Evolutionary conservation across 2,888 invertebrate genomes (phyloP), one percentile per base, ranked within the genome.

Genomic region (Sarcophaga rosellei): DNA sequence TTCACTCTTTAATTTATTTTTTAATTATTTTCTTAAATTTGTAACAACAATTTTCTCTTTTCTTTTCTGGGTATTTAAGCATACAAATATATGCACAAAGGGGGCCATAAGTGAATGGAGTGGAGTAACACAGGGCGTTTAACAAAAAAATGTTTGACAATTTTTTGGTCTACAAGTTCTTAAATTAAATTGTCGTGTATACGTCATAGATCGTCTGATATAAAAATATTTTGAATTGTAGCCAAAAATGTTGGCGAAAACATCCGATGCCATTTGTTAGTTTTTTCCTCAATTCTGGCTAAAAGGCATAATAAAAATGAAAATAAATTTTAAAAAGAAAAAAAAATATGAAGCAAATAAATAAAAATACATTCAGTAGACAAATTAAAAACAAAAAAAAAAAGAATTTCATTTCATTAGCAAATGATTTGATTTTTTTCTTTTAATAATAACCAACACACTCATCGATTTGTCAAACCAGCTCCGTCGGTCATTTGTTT

Each of bases 201-300:
- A 35, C 86, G 84, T 86, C 86, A 86, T 86, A 78, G 84, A 86
- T 86, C 84, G 86, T 78, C 86, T 84, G 84, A 86, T 81, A 35
- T 2, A 35, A 77, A 83, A 68, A 81, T 35, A 78, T n/a, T 21
- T 84, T 86, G 84, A 84, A 86, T 45, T 59, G 61, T n/a, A 45
- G 84, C 84, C 86, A 84, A 66, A 44, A 84, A 45, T 78, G 62
- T 78, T 72, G 57, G 47, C 47, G 47, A 80, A 83, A 86, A 72
- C 75, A 78, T 79, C 70, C 78, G 84, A 84, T 84, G 75, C 83
- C 21, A 63, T 83, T 75, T 66, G 77, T 86, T 76, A 68, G 73
- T 61, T 72, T 81, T 81, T 80, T 66, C n/a, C 69, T 68, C 57
- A 65, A 17, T 61, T 65, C 62, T 69, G 21, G 20, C 65, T 47